phyloP scores from a whole-genome alignment of 2,888 invertebrate genomes.

The Zonitis immaculata region DNA sequence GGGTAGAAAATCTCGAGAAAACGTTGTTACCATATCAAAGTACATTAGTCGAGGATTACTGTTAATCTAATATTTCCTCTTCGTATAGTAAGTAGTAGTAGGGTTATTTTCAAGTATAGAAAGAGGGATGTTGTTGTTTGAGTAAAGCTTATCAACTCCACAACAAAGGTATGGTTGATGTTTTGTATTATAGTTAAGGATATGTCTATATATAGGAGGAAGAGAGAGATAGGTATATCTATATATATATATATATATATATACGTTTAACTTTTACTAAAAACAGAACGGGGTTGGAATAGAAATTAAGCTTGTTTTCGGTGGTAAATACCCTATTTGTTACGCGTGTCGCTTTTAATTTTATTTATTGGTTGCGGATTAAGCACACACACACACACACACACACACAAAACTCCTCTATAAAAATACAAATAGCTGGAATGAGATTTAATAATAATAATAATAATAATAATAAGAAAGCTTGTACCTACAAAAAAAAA shows the following conservation, averaged over 20 bases:
- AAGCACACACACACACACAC: not conserved
- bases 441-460: not conserved
- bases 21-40: slow-evolving; percentile 32
- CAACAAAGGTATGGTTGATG: no score
- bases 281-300: slow-evolving; percentile 33
- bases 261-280: slow-evolving; percentile 12
- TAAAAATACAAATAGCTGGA: not conserved
- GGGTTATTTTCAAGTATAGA: not conserved
- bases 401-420: not conserved
- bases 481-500: no score
- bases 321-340: slow-evolving; percentile 41
- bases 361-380: slow-evolving; percentile 33
- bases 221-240: no score
- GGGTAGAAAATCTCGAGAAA: not conserved
- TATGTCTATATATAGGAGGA: no score
- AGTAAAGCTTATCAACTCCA: slow-evolving; percentile 3
- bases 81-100: slow-evolving; percentile 6
- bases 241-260: no score
- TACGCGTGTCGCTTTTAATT: slow-evolving; percentile 38
- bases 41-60: slow-evolving; percentile 44
- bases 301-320: slow-evolving; percentile 43
- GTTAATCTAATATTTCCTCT: slow-evolving; percentile 42
- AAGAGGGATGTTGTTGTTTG: not conserved
- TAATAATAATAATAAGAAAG: not conserved
- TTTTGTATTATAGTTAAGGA: no score